Evolutionary conservation across 2,113 vertebrate species (phyloP).

Genomic region (Otus sunia): DNA sequence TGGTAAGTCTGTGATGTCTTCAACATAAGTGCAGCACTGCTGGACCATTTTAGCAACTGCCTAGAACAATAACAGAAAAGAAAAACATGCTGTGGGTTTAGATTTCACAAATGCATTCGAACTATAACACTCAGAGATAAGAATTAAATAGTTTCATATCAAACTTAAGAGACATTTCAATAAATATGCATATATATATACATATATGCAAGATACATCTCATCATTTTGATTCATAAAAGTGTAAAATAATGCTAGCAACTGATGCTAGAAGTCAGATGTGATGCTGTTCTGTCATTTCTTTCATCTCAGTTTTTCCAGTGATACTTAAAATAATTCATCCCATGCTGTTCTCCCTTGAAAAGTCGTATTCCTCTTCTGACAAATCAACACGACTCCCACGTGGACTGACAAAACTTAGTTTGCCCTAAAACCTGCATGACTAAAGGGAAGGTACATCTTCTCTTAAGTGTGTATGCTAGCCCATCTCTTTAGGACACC

Average conservation of each 20-base stretch:
- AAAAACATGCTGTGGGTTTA: neutral
- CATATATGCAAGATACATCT: neutral
- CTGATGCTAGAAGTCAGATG: neutral
- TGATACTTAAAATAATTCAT: neutral
- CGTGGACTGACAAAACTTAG: neutral
- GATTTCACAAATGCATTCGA: neutral
- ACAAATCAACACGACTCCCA: neutral
- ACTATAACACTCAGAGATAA: neutral
- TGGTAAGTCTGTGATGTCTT: conserved; percentile 86
- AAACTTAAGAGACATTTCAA: neutral
- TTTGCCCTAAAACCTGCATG: neutral
- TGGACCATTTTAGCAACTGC: conserved; percentile 99
- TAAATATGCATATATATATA: neutral
- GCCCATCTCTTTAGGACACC: neutral
- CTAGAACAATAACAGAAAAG: conserved; percentile 68
- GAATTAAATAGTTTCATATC: neutral
- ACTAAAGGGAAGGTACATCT: neutral
- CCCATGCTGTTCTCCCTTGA: neutral
- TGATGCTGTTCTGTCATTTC: neutral
- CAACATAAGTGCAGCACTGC: conserved; percentile 95
- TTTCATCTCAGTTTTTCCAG: neutral
- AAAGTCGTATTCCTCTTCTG: neutral
- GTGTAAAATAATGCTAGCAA: neutral
- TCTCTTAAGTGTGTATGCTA: neutral
- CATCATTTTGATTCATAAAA: neutral